A percentile compares a stretch with the other conserved stretches of the same genome.
These are phyloP conservation scores for Oryzias curvinotus DNA, from an alignment of 2,113 vertebrate genomes.

Conservation along the genomic window DNA sequence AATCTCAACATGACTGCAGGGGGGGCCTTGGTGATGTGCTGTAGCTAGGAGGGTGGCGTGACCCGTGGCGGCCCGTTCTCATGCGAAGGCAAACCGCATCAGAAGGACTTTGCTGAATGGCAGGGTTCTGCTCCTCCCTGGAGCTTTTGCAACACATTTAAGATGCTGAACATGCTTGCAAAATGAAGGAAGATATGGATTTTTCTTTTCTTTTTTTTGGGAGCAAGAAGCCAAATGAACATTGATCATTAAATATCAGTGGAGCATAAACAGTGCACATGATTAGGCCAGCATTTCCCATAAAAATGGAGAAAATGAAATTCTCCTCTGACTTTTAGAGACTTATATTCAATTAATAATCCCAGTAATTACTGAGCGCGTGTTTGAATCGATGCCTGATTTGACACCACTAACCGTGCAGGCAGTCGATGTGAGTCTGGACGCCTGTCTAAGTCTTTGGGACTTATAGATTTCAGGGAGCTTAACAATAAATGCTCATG, in stretches of 20 bases:
- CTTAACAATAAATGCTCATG: slow-evolving; percentile 1
- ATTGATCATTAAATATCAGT: slow-evolving; percentile 61
- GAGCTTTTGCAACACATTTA: slow-evolving; percentile 16
- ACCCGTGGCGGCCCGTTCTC: neutral
- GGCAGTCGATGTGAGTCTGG: slow-evolving; percentile 17
- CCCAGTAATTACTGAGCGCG: slow-evolving; percentile 40
- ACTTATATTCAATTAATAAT: slow-evolving; percentile 22
- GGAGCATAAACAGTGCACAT: slow-evolving; percentile 29
- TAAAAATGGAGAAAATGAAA: slow-evolving; percentile 46
- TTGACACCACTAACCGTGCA: slow-evolving; percentile 24
- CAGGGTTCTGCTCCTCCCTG: neutral
- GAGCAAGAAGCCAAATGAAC: slow-evolving; percentile 52
- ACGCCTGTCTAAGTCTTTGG: neutral
- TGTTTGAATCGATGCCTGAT: slow-evolving; percentile 16
- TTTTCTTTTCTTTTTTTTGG: slow-evolving; percentile 24
- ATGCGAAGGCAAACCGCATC: neutral
- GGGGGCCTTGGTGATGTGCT: neutral
- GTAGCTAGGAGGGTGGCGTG: slow-evolving; percentile 3
- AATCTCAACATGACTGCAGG: neutral
- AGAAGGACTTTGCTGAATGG: neutral
- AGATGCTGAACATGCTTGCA: slow-evolving; percentile 36
- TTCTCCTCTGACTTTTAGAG: slow-evolving; percentile 42
- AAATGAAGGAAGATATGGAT: slow-evolving; percentile 48
- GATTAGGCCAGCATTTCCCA: slow-evolving; percentile 43
- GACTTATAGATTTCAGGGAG: slow-evolving; percentile 11